phyloP scores from a whole-genome alignment of 2,888 invertebrate species.

The Pherbina coryleti region DNA sequence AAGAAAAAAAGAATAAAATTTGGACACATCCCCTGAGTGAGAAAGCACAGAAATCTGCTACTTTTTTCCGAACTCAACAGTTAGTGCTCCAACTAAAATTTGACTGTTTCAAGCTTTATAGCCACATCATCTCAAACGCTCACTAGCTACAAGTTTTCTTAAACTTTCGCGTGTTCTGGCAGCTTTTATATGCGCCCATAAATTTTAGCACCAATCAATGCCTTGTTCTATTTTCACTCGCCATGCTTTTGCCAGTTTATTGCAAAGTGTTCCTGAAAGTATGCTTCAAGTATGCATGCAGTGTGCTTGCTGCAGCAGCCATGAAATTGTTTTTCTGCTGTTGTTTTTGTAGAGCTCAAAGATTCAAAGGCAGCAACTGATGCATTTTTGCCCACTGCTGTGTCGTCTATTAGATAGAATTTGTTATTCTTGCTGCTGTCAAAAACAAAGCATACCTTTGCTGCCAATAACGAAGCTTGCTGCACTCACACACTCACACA shows the following conservation, averaged over 20 bases:
- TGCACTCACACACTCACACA: too few relatives aligned
- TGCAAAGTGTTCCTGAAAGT: not conserved
- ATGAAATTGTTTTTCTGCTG: not conserved
- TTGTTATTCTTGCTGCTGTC: constrained; percentile 5
- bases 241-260: too few relatives aligned
- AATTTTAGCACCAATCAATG: too few relatives aligned
- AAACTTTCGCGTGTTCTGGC: too few relatives aligned
- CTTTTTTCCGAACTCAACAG: not conserved
- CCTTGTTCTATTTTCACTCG: too few relatives aligned
- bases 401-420: not conserved
- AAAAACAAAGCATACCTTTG: not conserved
- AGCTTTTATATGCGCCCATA: too few relatives aligned
- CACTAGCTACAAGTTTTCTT: too few relatives aligned
- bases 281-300: not conserved
- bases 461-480: constrained; percentile 11
- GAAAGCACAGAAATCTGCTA: not conserved
- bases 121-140: too few relatives aligned
- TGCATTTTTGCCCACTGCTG: not conserved
- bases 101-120: too few relatives aligned
- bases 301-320: not conserved
- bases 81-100: too few relatives aligned
- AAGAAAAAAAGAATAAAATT: not conserved
- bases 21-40: not conserved
- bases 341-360: not conserved
- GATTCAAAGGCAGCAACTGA: not conserved